Percentiles rank a stretch among this genome's conserved stretches.
Evolutionary conservation across 2,888 invertebrate genomes (phyloP).

Genomic region (Drosophila subquinaria): DNA sequence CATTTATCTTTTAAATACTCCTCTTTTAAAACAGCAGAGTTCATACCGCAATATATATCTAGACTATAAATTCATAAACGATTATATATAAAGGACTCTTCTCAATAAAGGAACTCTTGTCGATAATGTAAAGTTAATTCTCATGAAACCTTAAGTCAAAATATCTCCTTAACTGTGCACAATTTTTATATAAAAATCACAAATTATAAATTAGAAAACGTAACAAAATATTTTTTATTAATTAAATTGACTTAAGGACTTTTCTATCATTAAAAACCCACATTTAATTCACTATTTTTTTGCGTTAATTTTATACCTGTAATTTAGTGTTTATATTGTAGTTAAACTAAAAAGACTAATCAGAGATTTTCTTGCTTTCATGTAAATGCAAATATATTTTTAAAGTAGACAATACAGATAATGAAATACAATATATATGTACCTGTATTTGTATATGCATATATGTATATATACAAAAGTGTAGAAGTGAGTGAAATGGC

Average conservation of each 20-base stretch:
- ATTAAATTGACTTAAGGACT: not conserved
- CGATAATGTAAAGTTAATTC: not conserved
- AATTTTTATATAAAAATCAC: not conserved
- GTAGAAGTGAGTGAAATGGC: slow-evolving; percentile 19
- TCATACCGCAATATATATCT: too few relatives aligned
- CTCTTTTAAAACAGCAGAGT: not conserved
- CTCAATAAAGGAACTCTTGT: not conserved
- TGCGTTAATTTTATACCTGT: slow-evolving; percentile 59
- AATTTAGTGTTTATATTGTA: slow-evolving; percentile 78
- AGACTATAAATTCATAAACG: not conserved
- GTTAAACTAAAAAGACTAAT: slow-evolving; percentile 83
- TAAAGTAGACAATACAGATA: slow-evolving; percentile 17
- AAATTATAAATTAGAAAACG: not conserved
- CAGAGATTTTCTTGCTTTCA: slow-evolving; percentile 38
- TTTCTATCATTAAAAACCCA: not conserved
- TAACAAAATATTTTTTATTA: not conserved
- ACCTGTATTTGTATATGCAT: not conserved
- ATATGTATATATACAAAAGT: not conserved
- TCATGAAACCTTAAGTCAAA: too few relatives aligned
- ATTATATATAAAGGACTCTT: not conserved
- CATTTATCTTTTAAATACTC: not conserved
- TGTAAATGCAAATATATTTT: slow-evolving; percentile 40
- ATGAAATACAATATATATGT: slow-evolving; percentile 30
- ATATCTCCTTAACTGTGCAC: not conserved
- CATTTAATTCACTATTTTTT: not conserved